phyloP scores from a whole-genome alignment of 2,797 vertebrate species.

The Numenius phaeopus region DNA sequence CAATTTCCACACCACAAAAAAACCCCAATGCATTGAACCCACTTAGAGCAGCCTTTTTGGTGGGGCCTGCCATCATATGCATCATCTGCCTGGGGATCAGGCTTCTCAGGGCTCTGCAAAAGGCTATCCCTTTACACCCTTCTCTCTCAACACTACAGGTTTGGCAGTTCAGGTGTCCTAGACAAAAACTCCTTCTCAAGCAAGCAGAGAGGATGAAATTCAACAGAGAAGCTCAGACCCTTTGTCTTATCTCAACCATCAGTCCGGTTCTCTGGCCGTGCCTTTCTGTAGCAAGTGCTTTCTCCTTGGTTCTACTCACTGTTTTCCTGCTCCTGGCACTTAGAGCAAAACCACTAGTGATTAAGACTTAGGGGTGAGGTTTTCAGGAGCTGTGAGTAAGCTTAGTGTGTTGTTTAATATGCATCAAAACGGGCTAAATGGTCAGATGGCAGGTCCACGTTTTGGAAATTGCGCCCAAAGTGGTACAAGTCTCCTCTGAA shows the following conservation, averaged over 20 bases:
- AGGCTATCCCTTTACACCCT: not conserved
- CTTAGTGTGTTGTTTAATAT: accelerated
- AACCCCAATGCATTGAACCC: accelerated
- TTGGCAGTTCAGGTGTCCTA: not conserved
- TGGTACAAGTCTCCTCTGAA: not conserved
- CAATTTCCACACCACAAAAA: accelerated
- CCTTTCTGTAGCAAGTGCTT: not conserved
- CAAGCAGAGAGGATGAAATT: not conserved
- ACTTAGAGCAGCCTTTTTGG: not conserved
- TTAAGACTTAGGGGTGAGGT: not conserved
- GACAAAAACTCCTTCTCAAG: not conserved
- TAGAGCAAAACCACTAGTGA: not conserved
- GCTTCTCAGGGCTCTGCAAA: not conserved
- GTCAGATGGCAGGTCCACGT: accelerated
- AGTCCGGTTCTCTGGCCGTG: accelerated
- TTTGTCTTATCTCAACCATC: not conserved
- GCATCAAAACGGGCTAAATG: not conserved
- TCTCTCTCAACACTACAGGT: accelerated
- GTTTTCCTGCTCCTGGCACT: not conserved
- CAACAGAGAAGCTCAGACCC: not conserved
- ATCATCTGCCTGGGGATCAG: not conserved
- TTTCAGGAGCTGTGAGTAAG: not conserved
- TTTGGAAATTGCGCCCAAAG: not conserved
- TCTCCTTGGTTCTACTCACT: not conserved
- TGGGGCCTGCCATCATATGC: accelerated